Percentiles rank a stretch among this genome's conserved stretches.
These are phyloP conservation scores for Chymomyza procnemis DNA, from an alignment of 2,888 invertebrate genomes.

Conservation along the genomic window DNA sequence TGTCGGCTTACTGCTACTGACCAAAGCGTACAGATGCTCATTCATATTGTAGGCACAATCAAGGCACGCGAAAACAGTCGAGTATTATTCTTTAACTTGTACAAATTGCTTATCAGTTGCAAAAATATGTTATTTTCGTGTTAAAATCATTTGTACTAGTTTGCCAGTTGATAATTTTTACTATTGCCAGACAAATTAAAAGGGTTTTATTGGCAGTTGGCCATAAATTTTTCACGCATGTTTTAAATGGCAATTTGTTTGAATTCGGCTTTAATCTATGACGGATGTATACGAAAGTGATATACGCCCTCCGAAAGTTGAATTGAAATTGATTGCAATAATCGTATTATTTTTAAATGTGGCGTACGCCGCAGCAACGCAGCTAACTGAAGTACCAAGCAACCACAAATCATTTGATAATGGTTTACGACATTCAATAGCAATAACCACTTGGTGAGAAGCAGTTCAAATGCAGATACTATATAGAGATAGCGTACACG, in stretches of 20 bases:
- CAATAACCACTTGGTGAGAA: conserved; percentile 47
- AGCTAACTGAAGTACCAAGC: background rate
- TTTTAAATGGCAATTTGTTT: background rate
- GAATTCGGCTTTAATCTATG: background rate
- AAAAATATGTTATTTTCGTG: conserved; percentile 58
- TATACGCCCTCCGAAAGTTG: conserved; percentile 30
- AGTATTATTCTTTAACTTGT: conserved; percentile 13
- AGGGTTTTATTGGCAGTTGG: background rate
- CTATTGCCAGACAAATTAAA: background rate
- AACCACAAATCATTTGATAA: conserved; percentile 21
- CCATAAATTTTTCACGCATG: background rate
- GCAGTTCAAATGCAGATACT: conserved; percentile 44
- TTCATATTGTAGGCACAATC: conserved; percentile 30
- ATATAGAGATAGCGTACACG: background rate
- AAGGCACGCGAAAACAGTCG: background rate
- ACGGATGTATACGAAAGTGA: background rate
- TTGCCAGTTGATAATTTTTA: background rate
- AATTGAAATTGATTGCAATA: conserved; percentile 10
- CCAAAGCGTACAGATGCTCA: conserved; percentile 43
- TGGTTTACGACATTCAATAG: conserved; percentile 30
- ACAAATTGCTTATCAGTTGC: conserved; percentile 44
- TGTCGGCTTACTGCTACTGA: conserved; percentile 47
- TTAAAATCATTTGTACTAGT: conserved; percentile 38
- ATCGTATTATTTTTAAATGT: background rate
- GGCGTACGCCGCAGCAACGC: background rate